Conservation (phyloP, 2,888 invertebrate genomes). For the Busseola fusca region DNA sequence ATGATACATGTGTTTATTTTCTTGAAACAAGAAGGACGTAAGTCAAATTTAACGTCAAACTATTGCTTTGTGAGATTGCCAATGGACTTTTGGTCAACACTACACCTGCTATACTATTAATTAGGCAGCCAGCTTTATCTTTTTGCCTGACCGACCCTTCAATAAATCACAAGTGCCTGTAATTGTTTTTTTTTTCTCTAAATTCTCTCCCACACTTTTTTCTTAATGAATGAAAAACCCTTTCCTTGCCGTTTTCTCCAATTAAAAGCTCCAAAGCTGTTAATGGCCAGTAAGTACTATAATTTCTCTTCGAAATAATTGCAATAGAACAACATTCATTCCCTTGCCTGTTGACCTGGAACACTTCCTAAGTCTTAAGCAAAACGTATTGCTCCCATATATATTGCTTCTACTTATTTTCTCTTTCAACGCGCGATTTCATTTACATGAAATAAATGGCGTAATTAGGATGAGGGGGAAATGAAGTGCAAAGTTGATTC, state of each 20-base stretch:
- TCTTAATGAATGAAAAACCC: neutral
- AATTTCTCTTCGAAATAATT: neutral
- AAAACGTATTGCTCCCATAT: slow-evolving; percentile 6
- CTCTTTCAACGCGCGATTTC: slow-evolving; percentile 19
- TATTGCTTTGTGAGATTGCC: too few relatives aligned
- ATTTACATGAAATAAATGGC: slow-evolving; percentile 34
- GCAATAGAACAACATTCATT: neutral
- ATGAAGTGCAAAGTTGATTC: slow-evolving; percentile 16
- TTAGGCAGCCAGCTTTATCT: too few relatives aligned
- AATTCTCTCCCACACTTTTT: neutral
- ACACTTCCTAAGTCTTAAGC: neutral
- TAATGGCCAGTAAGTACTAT: neutral
- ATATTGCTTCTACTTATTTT: slow-evolving; percentile 29
- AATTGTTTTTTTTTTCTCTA: neutral
- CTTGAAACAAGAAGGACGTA: too few relatives aligned
- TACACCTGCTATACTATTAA: too few relatives aligned
- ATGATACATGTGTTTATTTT: too few relatives aligned
- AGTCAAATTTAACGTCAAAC: too few relatives aligned
- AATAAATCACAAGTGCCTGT: too few relatives aligned
- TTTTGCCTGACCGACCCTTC: too few relatives aligned
- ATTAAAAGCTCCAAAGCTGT: slow-evolving; percentile 12
- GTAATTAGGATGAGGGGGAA: slow-evolving; percentile 19
- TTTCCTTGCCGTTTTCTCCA: neutral
- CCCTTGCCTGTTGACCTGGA: neutral
- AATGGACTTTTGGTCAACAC: too few relatives aligned